Evolutionary conservation across 1,140 invertebrate species (phyloP), one percentile per base, ranked within the genome.

Genomic region (Aplysia californica): DNA sequence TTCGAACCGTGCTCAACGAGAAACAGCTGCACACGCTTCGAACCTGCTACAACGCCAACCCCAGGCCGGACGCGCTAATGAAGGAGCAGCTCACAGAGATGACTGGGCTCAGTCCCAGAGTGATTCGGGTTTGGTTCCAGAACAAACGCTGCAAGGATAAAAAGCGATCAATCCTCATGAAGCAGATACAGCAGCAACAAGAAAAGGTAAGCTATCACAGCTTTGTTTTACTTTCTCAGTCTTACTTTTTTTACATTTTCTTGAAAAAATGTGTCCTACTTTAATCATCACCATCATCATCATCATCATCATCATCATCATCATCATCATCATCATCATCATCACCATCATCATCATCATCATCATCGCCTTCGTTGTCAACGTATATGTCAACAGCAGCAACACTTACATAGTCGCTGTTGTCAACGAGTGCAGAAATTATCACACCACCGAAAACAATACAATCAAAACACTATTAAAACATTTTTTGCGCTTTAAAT

Each of bases 101-200:
- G 97, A 99, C 98, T 0, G 94, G 96, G 0, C 93, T 99, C 2
- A 97, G 95, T 83, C 97, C 97, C 0, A 91, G 97, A 26, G 97
- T 99, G 73, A 99, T 99, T 84, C 92, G 97, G 84, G 97, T 99
- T 23, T 99, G 97, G 97, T 99, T 98, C 91, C 90, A 99, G 91
- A 99, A 99, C 91, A 99, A 99, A 89, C 91, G 98, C 38, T 99
- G 98, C 91, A 99, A 99, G 90, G 98, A 99, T 91, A 99, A 99
- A 91, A 99, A 99, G 91, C 95, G 96, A 86, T 97, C 95, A 44
- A 95, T 98, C 41, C 94, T 98, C 78, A 95, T 98, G 93, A 98
- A 98, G 89, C 95, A 98, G 90, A 96, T 98, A 89, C 96, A 98
- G 93, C 93, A 95, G 82, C 97, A 99, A 91, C 99, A 99, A 95